phyloP scores from a whole-genome alignment of 2,113 vertebrate genomes.

The Nyctereutes procyonoides region DNA sequence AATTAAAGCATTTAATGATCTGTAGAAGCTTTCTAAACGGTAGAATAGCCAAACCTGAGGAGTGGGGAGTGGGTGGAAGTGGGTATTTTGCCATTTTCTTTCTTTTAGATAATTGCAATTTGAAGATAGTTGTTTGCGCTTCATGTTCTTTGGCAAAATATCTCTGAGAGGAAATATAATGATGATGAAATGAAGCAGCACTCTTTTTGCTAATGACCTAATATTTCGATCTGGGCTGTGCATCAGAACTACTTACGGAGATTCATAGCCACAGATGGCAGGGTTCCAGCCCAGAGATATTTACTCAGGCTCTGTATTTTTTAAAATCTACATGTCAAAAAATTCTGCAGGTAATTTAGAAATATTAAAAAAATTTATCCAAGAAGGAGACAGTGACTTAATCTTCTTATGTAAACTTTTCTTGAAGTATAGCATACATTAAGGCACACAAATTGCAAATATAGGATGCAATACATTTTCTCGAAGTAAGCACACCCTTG shows the following conservation, averaged over 20 bases:
- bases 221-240: conserved; percentile 42
- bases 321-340: conserved; percentile 34
- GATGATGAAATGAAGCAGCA: conserved; percentile 55
- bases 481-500: conserved; percentile 32
- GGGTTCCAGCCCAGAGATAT: conserved; percentile 29
- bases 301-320: conserved; percentile 46
- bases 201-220: conserved; percentile 60
- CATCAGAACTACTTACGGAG: conserved; percentile 21
- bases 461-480: neutral
- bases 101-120: conserved; percentile 63
- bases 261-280: conserved; percentile 41
- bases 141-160: conserved; percentile 76
- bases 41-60: conserved; percentile 68
- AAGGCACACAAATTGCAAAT: conserved; percentile 37
- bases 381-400: conserved; percentile 34
- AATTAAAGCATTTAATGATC: conserved; percentile 79
- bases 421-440: neutral
- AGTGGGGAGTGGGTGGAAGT: conserved; percentile 65
- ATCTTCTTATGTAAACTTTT: conserved; percentile 22
- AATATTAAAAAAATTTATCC: conserved; percentile 50
- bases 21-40: conserved; percentile 69
- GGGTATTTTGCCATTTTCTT: conserved; percentile 60
- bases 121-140: conserved; percentile 63
- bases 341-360: conserved; percentile 56
- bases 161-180: conserved; percentile 71